Base-by-base conservation (phyloP, 2,113 vertebrate species). In the Myrmophylax atrothorax region DNA sequence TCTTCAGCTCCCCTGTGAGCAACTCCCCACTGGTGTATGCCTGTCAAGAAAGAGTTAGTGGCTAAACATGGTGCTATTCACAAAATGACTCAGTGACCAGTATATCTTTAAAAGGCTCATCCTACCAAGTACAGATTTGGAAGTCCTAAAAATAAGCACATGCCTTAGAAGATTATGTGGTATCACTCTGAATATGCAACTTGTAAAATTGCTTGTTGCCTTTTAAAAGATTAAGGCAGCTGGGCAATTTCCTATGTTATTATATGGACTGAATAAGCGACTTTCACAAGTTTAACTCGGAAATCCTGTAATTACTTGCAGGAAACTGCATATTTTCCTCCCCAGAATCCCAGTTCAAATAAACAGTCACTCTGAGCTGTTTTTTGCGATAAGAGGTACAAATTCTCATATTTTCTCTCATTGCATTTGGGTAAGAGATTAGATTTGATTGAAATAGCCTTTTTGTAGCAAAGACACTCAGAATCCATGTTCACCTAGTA, bases 1-100 rank as follows among this genome's bases (percentile, higher is more conserved):
- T 99, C 98, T 99, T 99, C 77, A 99, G 98, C 74, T 99, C 99
- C 5, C 99, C 99, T 0, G 99, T 99, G 47, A 99, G 98, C 63
- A 99, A 96, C 14, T 98, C 98, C 50, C 99, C 99, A 42, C 99
- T 99, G 42, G 97, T 94, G 79, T 99, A 99, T 29, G 99, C 99
- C 99, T 99, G 97, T 8, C 62, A 70, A 84, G 63, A 84, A 66
- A 96, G 68, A 19, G n/a, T 42, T 26, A 33, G 55, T 31, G 52
- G 58, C 60, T 64, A 29, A 66, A 35, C 16, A 81, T 0, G 9
- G 10, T 62, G 70, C 56, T 52, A 26, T 9, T 73, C 38, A 50
- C 64, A 78, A 68, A 72, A 85, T 40, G 25, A 63, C 31, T 80
- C 69, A 29, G 24, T 46, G 28, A 84, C 40, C 58, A 80, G 12